These are phyloP conservation scores for Urosaurus nigricauda DNA, from an alignment of 2,797 vertebrate species.

Conservation along the genomic window DNA sequence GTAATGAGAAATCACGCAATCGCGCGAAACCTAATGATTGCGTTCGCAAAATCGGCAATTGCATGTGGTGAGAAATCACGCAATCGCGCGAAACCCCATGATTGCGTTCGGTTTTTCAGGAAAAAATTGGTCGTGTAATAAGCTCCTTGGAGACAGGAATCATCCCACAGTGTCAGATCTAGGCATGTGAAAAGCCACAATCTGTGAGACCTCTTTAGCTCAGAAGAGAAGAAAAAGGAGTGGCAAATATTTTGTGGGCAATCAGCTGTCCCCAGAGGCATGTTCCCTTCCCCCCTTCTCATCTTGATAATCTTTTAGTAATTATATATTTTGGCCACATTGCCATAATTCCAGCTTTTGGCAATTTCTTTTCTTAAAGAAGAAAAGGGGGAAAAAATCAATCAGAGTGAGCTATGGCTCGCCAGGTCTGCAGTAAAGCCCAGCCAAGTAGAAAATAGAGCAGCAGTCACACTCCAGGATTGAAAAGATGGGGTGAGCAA, in stretches of 20 bases:
- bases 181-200: background rate
- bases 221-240: conserved; percentile 26
- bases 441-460: conserved; percentile 92
- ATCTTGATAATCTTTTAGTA: conserved; percentile 11
- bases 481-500: conserved; percentile 76
- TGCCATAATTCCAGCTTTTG: conserved; percentile 59
- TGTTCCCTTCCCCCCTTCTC: conserved; percentile 2
- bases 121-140: no score
- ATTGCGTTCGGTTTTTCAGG: no score
- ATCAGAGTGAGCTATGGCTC: conserved; percentile 84
- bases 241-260: conserved; percentile 15
- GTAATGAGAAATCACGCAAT: no score
- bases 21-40: no score
- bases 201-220: background rate
- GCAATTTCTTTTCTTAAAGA: conserved; percentile 66
- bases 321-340: conserved; percentile 60
- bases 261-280: conserved; percentile 29
- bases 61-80: no score
- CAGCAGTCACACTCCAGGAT: conserved; percentile 81
- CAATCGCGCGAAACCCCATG: no score
- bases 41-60: no score
- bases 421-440: conserved; percentile 85
- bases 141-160: background rate
- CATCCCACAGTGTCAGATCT: background rate
- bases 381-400: conserved; percentile 78